Conservation (phyloP, 2,797 vertebrate species). For the Paramormyrops hopkinsi region DNA sequence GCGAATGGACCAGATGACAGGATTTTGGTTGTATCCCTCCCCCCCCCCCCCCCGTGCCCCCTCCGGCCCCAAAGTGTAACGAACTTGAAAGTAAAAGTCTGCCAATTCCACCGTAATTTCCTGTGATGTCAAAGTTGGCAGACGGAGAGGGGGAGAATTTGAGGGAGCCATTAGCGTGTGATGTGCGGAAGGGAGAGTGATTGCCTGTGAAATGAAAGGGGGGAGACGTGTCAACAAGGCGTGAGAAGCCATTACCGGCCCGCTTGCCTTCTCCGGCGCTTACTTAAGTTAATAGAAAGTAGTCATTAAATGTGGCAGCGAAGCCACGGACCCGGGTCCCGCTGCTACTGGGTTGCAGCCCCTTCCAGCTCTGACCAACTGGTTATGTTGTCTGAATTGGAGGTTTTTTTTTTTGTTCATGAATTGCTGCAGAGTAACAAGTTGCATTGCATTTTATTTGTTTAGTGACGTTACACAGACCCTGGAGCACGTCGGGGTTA, state of each 20-base stretch:
- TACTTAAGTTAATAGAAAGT: conserved; percentile 58
- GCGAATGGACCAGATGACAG: conserved; percentile 46
- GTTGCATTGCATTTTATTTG: neutral
- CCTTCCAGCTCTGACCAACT: neutral
- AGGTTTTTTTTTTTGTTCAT: neutral
- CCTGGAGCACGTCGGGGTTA: neutral
- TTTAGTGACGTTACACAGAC: neutral
- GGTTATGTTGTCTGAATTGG: neutral
- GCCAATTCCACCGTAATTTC: conserved; percentile 68
- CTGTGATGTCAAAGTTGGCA: conserved; percentile 72
- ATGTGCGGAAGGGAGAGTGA: conserved; percentile 57
- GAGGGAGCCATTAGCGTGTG: conserved; percentile 69
- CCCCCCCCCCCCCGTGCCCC: neutral
- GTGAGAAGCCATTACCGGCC: conserved; percentile 60
- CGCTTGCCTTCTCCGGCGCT: conserved; percentile 53
- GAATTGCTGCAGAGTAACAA: neutral
- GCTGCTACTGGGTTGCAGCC: neutral
- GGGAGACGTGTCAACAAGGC: conserved; percentile 56
- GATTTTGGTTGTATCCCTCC: conserved; percentile 37
- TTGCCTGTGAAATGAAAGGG: conserved; percentile 58
- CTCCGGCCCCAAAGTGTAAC: conserved; percentile 52
- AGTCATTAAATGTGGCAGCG: conserved; percentile 45
- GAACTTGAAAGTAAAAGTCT: conserved; percentile 55
- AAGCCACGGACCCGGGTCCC: neutral
- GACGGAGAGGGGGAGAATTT: conserved; percentile 64